Base-by-base conservation (phyloP, 1,140 invertebrate species). In the Melipona quadrifasciata region DNA sequence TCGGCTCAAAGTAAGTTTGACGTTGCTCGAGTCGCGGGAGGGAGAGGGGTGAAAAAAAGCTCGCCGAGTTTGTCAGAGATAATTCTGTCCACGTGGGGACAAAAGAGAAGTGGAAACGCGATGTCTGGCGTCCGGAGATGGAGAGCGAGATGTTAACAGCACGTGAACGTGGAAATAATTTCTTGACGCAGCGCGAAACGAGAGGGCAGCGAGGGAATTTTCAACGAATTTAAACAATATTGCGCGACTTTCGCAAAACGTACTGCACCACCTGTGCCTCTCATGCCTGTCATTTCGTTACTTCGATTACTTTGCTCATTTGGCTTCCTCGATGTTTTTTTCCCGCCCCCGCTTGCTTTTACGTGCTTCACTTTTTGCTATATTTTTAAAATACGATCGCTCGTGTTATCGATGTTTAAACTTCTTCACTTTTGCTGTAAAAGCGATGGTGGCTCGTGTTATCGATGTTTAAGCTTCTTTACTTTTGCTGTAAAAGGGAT, bases 21-120 rank as follows among this genome's bases (percentile, higher is more conserved):
- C 34, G 24, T 76, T 76, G 47, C 57, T 14, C 5, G n/a, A 57
- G 34, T 21, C 19, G 27, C 27, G 19, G 16, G 1, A 6, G 31
- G 2, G 31, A 31, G 31, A 31, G 31, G 2, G 21, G 8, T 17
- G 27, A 19, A 10, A 57, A 67, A 24, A 58, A 58, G 5, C 21
- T 58, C 10, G 31, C 31, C 55, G 58, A 39, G 64, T 31, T 19
- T 67, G 71, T 64, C 34, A 14, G 34, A n/a, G 34, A 76, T 64
- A 76, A 47, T 64, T 64, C 21, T 11, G 3, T 31, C 8, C 24
- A n/a, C 11, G 27, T 11, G 34, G 21, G 31, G 31, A 31, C 31
- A 76, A 34, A 61, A 76, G n/a, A 10, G 19, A n/a, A 76, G 27
- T n/a, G 73, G 73, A 16, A 24, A 75, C 14, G 51, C n/a, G n/a